Conservation (phyloP, 2,888 invertebrate genomes). For the Gnatocerus cornutus region DNA sequence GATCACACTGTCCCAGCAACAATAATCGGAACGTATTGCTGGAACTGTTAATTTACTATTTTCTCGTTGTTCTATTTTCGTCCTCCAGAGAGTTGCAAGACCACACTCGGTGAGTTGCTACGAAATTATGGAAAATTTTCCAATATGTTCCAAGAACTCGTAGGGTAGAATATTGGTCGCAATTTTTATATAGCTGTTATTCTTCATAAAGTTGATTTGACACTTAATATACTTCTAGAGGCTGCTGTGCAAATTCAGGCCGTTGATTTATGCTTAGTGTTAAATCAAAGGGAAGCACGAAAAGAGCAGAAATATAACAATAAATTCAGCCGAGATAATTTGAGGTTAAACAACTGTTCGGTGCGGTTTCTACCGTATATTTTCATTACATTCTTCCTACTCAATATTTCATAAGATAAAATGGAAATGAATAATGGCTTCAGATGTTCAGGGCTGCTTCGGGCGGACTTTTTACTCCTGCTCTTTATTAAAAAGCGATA, state of each 20-base stretch:
- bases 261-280: constrained; percentile 10
- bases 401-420: constrained; percentile 62
- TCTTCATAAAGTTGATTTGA: not conserved
- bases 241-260: not conserved
- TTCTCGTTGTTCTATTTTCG: not conserved
- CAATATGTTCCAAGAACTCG: no score
- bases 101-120: constrained; percentile 1
- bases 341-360: constrained; percentile 58
- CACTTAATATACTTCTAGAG: not conserved
- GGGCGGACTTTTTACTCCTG: constrained; percentile 49
- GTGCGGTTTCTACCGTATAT: constrained; percentile 56
- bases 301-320: constrained; percentile 44
- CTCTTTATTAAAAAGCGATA: constrained; percentile 58
- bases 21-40: constrained; percentile 29
- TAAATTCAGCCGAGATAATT: constrained; percentile 53
- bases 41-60: constrained; percentile 1
- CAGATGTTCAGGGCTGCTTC: constrained; percentile 52
- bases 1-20: constrained; percentile 18
- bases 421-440: constrained; percentile 59
- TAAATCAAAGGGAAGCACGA: constrained; percentile 12
- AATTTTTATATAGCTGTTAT: no score
- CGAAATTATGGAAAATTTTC: not conserved
- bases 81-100: not conserved
- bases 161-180: no score
- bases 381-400: constrained; percentile 58